Evolutionary conservation across 2,797 vertebrate species (phyloP).

Genomic region (Malurus leucopterus): DNA sequence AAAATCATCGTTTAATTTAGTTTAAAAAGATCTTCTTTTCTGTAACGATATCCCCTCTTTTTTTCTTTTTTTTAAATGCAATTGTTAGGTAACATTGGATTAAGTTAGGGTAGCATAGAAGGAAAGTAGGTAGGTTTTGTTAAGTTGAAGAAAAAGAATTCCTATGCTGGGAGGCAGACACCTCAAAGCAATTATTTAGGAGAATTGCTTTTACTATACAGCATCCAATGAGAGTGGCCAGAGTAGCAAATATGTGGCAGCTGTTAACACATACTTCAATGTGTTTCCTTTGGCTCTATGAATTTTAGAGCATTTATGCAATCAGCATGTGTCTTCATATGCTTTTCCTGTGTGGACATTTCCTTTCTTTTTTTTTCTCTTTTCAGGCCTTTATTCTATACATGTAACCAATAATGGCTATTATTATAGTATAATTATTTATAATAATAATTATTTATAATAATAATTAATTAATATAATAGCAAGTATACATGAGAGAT

Average conservation of each 20-base stretch:
- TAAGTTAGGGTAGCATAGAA: background rate
- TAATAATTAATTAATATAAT: background rate
- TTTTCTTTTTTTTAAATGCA: background rate
- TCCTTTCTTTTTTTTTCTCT: background rate
- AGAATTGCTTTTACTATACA: background rate
- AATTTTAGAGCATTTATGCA: background rate
- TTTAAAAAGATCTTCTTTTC: background rate
- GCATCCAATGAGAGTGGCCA: background rate
- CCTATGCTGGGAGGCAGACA: background rate
- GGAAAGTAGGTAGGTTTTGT: background rate
- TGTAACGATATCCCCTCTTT: fast-evolving
- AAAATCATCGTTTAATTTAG: background rate
- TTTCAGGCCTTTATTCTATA: background rate
- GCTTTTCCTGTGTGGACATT: background rate
- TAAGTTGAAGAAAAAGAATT: background rate
- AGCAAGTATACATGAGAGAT: background rate
- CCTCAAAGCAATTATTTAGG: background rate
- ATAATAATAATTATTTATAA: background rate
- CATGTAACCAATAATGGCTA: background rate
- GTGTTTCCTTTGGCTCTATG: background rate
- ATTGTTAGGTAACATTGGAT: background rate
- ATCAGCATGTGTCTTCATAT: background rate
- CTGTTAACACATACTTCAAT: background rate
- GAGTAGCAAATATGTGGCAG: background rate
- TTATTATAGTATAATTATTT: background rate